phyloP scores from a whole-genome alignment of 1,140 invertebrate species.

The Calephelis nemesis region DNA sequence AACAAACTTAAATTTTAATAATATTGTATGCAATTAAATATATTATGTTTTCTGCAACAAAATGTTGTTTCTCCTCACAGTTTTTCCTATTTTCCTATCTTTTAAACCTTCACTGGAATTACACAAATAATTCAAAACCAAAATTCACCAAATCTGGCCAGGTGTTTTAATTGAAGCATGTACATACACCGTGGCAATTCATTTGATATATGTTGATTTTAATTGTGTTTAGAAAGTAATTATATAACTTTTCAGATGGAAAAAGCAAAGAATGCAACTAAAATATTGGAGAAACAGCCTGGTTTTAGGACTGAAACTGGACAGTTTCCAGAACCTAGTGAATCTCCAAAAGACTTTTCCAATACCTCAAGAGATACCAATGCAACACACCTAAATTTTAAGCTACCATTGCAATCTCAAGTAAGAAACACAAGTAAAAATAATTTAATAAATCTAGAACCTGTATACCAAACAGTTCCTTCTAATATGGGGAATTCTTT shows the following conservation, averaged over 20 bases:
- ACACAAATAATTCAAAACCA: no score
- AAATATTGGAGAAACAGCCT: conserved; percentile 27
- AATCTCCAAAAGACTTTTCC: conserved; percentile 37
- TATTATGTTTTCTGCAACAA: no score
- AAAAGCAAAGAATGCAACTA: conserved; percentile 40
- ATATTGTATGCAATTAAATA: no score
- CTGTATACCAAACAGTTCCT: not conserved
- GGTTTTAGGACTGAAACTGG: conserved; percentile 26
- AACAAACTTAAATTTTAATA: no score
- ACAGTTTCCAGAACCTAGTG: conserved; percentile 46
- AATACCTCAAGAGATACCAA: not conserved
- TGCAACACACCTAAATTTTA: not conserved
- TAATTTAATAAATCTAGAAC: not conserved
- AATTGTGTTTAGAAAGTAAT: not conserved
- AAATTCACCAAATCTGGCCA: no score
- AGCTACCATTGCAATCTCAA: not conserved
- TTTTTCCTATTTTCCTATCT: no score
- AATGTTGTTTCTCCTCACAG: no score
- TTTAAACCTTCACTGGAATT: no score
- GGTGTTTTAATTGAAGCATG: no score
- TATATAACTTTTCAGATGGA: conserved; percentile 40
- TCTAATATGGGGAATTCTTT: not conserved
- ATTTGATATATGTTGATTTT: not conserved
- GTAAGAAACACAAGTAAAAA: not conserved
- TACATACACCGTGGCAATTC: no score